phyloP scores from a whole-genome alignment of 2,888 invertebrate species.

The Sesia bembeciformis region DNA sequence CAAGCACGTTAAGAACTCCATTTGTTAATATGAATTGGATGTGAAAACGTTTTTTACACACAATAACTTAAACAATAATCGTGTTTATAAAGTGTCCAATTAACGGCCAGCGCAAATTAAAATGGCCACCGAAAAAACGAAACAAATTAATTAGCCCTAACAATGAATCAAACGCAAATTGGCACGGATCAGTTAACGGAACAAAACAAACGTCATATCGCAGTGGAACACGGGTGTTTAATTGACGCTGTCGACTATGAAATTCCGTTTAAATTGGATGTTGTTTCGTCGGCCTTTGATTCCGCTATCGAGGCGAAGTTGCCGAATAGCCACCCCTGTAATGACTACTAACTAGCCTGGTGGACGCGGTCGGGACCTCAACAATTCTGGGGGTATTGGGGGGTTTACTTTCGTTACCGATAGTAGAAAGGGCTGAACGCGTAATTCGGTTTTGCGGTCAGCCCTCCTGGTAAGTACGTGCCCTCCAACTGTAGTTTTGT shows the following conservation, averaged over 20 bases:
- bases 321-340: constrained; percentile 37
- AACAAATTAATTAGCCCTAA: constrained; percentile 14
- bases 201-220: constrained; percentile 30
- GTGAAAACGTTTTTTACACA: too few relatives aligned
- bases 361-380: constrained; percentile 1
- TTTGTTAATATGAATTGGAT: too few relatives aligned
- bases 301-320: constrained; percentile 29
- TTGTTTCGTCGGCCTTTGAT: constrained; percentile 31
- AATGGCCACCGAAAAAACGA: background rate
- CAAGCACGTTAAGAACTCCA: background rate
- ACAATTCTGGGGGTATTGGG: constrained; percentile 12
- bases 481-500: constrained; percentile 40
- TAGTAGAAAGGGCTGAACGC: constrained; percentile 29
- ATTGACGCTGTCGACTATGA: constrained; percentile 41
- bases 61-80: too few relatives aligned
- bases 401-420: constrained; percentile 38
- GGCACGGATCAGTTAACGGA: constrained; percentile 18
- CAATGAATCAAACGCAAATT: constrained; percentile 31
- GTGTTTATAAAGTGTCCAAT: background rate
- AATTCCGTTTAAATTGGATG: constrained; percentile 48
- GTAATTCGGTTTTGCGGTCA: constrained; percentile 51
- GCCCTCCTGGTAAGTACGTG: constrained; percentile 22
- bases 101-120: background rate
- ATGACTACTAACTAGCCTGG: constrained; percentile 49
- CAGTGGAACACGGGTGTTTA: constrained; percentile 24